Evolutionary conservation across 2,888 invertebrate species (phyloP).

Genomic region (Apamea monoglypha): DNA sequence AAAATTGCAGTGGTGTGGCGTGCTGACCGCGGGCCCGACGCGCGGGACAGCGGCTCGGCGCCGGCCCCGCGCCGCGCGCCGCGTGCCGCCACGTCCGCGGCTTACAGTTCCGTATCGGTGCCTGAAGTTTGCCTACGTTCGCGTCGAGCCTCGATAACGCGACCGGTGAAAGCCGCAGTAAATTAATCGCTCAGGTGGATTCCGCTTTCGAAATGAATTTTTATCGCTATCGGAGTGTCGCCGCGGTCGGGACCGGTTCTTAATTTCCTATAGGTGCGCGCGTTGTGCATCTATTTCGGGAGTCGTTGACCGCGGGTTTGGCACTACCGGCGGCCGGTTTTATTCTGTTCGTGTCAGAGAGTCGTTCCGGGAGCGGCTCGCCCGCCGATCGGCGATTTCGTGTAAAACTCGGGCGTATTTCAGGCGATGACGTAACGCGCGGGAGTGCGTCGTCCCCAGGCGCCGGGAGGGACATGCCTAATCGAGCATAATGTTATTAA

Average conservation of each 20-base stretch:
- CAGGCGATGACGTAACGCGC: conserved; percentile 81
- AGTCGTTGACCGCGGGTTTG: conserved; percentile 89
- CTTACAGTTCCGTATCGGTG: conserved; percentile 26
- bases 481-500: conserved; percentile 82
- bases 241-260: conserved; percentile 86
- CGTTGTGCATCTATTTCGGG: conserved; percentile 88
- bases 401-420: conserved; percentile 77
- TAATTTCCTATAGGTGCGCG: conserved; percentile 84
- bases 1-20: background rate
- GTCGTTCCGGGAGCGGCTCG: conserved; percentile 74
- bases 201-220: conserved; percentile 88
- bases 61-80: conserved; percentile 25
- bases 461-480: conserved; percentile 77
- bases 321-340: conserved; percentile 79
- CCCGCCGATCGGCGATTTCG: conserved; percentile 66
- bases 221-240: conserved; percentile 82
- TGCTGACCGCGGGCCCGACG: background rate
- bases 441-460: conserved; percentile 76
- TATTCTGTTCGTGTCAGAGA: conserved; percentile 74
- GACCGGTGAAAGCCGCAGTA: conserved; percentile 84
- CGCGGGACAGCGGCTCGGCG: background rate
- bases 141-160: conserved; percentile 69
- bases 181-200: conserved; percentile 86
- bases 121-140: conserved; percentile 59
- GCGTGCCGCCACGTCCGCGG: conserved; percentile 47